These are phyloP conservation scores for Muscicapa adusta DNA, from an alignment of 2,113 vertebrate genomes.

Conservation along the genomic window DNA sequence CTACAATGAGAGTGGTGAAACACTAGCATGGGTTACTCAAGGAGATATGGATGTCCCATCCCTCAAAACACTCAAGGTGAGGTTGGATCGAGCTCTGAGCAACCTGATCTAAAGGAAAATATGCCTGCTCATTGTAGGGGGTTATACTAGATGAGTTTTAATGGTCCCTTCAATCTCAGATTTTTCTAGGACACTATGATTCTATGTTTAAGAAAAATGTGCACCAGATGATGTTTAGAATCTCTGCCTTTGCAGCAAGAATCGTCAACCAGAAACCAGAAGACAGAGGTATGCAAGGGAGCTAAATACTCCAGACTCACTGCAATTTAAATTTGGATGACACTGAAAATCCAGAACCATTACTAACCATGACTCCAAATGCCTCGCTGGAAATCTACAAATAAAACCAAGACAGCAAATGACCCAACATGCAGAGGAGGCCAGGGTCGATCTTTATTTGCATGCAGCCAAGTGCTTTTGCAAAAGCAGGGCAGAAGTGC, in stretches of 20 bases:
- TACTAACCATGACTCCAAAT: background rate
- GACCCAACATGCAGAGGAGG: background rate
- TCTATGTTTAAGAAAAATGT: background rate
- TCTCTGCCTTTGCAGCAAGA: background rate
- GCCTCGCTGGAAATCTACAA: background rate
- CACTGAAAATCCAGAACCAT: background rate
- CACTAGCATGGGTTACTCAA: background rate
- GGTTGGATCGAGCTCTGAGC: fast-evolving
- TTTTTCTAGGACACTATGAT: background rate
- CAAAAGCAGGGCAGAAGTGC: background rate
- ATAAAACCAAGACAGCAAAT: background rate
- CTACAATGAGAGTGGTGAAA: background rate
- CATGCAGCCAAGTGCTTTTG: background rate
- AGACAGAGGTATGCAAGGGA: background rate
- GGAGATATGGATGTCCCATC: background rate
- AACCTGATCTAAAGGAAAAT: background rate
- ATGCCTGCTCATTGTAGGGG: background rate
- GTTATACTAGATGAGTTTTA: background rate
- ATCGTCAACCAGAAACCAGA: background rate
- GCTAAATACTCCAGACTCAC: background rate
- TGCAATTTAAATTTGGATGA: background rate
- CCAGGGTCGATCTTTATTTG: background rate
- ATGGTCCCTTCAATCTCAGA: background rate
- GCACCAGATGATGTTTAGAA: background rate
- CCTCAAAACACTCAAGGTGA: background rate